A percentile compares a stretch with the other conserved stretches of the same genome.
Evolutionary conservation across 2,113 vertebrate genomes (phyloP).

Genomic region (Junco hyemalis): DNA sequence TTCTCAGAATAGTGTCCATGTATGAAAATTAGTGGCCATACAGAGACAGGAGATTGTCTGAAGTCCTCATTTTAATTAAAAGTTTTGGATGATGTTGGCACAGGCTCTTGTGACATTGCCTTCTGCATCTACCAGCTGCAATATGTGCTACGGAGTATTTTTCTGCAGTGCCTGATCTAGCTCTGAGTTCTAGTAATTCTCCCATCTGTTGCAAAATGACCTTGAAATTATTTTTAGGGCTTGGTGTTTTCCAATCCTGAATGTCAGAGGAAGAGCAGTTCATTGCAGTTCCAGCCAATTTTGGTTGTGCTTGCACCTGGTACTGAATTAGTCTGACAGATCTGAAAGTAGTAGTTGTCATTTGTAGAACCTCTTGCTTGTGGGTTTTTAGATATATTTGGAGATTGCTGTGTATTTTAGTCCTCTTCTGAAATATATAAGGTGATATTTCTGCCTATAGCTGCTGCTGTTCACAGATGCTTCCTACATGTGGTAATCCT

Average conservation of each 20-base stretch:
- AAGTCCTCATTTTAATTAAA: conserved; percentile 57
- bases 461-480: not conserved
- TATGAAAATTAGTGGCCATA: not conserved
- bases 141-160: conserved; percentile 17
- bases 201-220: conserved; percentile 52
- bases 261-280: not conserved
- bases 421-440: not conserved
- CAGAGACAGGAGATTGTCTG: conserved; percentile 1
- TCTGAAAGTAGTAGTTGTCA: not conserved
- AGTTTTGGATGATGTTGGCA: conserved; percentile 33
- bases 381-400: not conserved
- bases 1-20: not conserved
- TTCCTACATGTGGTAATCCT: not conserved
- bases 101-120: not conserved
- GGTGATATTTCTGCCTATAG: not conserved
- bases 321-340: conserved; percentile 5
- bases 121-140: conserved; percentile 47
- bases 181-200: conserved; percentile 45
- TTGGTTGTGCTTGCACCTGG: conserved; percentile 24
- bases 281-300: not conserved
- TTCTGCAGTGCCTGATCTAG: conserved; percentile 34
- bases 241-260: not conserved
- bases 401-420: not conserved
- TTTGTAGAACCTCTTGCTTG: not conserved
- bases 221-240: conserved; percentile 48